Base-by-base conservation (phyloP, 2,797 vertebrate genomes). In the Manis pentadactyla region DNA sequence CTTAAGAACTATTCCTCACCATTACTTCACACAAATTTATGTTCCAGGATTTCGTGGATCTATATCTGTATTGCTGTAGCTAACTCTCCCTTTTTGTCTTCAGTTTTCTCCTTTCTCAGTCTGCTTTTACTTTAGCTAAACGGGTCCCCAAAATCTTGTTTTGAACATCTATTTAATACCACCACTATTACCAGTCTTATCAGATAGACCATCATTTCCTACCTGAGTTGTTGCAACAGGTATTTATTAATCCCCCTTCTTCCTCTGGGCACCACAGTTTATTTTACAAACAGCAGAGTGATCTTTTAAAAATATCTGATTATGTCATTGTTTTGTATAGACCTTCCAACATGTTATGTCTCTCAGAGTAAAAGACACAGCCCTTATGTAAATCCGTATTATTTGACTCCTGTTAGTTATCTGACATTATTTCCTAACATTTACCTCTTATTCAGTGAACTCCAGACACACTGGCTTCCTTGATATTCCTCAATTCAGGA, bases 1-100 rank as follows among this genome's bases (percentile, higher is more conserved):
- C 84, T 93, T 95, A 94, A 87, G 59, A 95, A 94, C 61, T 96
- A 37, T 78, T 97, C 88, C n/a, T 95, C 86, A 93, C 94, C 68
- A 81, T 95, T 84, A 83, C 73, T 95, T 97, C 90, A 81, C 61
- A 94, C 93, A 97, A 79, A 78, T 59, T 61, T 86, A 21, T 95
- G 81, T 94, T 91, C 97, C 93, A 83, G 42, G 57, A 88, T 97
- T 96, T 89, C 25, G 34, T 77, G 90, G 71, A 81, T 84, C 86
- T 97, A n/a, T 96, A 75, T 96, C 21, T 96, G 29, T 83, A 64
- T 94, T 51, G 46, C 53, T 92, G 12, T 61, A 87, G 61, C 87
- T 95, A 81, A 88, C 51, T 93, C 51, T 87, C 23, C 55, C 83
- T 90, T 92, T 97, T 94, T 85, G 61, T 42, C 68, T 85, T 69